A percentile compares a stretch with the other conserved stretches of the same genome.
Evolutionary conservation across 2,888 invertebrate genomes (phyloP).

Genomic region (Nephrotoma flavescens): DNA sequence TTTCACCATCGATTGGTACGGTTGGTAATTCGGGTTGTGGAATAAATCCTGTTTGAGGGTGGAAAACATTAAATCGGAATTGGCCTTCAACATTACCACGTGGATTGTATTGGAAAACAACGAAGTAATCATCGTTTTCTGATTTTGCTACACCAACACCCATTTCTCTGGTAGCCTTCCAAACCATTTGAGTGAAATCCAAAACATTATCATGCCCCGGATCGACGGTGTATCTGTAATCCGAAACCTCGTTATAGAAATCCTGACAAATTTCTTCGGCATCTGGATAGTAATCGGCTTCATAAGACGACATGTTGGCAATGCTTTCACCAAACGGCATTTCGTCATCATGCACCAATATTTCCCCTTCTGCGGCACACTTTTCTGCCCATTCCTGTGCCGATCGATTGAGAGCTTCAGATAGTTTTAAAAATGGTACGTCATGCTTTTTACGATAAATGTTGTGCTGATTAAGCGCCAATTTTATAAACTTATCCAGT

Average conservation of each 20-base stretch:
- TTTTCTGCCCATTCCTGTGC: slow-evolving; percentile 60
- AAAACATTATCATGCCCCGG: slow-evolving; percentile 14
- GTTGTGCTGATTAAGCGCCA: slow-evolving; percentile 27
- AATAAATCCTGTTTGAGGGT: neutral
- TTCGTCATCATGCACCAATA: neutral
- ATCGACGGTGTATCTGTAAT: slow-evolving; percentile 35
- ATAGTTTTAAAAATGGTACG: slow-evolving; percentile 23
- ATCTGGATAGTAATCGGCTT: neutral
- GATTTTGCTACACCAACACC: slow-evolving; percentile 61
- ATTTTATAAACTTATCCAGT: neutral
- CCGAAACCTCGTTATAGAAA: slow-evolving; percentile 44
- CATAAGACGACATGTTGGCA: neutral
- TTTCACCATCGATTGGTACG: neutral
- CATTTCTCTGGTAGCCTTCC: slow-evolving; percentile 50
- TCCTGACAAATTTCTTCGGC: slow-evolving; percentile 11
- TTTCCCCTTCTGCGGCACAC: slow-evolving; percentile 44
- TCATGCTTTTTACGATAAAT: slow-evolving; percentile 43
- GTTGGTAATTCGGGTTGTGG: neutral
- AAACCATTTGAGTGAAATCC: slow-evolving; percentile 52
- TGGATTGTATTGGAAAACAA: slow-evolving; percentile 38
- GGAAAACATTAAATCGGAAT: neutral
- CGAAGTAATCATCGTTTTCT: slow-evolving; percentile 62
- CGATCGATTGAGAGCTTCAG: slow-evolving; percentile 43
- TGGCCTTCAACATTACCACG: slow-evolving; percentile 18
- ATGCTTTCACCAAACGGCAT: neutral